Percentiles rank a stretch among this genome's conserved stretches.
These are phyloP conservation scores for Phymatocera aterrima DNA, from an alignment of 2,888 invertebrate genomes.

Conservation along the genomic window DNA sequence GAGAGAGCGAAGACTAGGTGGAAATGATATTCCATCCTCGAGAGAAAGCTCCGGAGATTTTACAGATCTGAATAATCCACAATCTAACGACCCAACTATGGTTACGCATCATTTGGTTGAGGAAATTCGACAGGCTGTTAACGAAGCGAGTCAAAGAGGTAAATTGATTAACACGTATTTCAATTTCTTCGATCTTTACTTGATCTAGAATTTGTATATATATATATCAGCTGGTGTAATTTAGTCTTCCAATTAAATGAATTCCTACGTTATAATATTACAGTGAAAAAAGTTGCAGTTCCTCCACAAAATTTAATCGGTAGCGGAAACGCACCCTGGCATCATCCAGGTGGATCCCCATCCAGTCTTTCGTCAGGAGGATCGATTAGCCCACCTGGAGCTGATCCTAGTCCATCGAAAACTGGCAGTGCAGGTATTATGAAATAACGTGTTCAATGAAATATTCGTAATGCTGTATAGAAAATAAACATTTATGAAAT, in stretches of 20 bases:
- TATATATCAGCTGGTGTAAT: slow-evolving; percentile 45
- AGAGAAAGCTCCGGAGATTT: slow-evolving; percentile 81
- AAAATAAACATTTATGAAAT: neutral
- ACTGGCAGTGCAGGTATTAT: slow-evolving; percentile 62
- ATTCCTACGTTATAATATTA: slow-evolving; percentile 54
- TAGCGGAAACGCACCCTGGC: slow-evolving; percentile 72
- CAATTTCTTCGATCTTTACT: neutral
- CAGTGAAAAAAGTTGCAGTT: slow-evolving; percentile 82
- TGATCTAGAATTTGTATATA: no score
- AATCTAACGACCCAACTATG: slow-evolving; percentile 81
- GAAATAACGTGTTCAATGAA: neutral
- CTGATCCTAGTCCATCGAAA: slow-evolving; percentile 71
- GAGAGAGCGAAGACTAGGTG: slow-evolving; percentile 84
- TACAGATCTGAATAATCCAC: slow-evolving; percentile 79
- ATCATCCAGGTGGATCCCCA: slow-evolving; percentile 80
- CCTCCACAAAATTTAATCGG: slow-evolving; percentile 78
- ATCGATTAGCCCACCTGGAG: slow-evolving; percentile 69
- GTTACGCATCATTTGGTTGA: slow-evolving; percentile 89
- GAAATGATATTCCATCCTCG: slow-evolving; percentile 74
- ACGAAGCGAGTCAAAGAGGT: slow-evolving; percentile 93
- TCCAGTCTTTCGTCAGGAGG: slow-evolving; percentile 81
- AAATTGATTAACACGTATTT: slow-evolving; percentile 51
- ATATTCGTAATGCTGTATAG: neutral
- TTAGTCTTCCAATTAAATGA: neutral
- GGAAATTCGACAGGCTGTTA: slow-evolving; percentile 92